phyloP scores from a whole-genome alignment of 1,140 invertebrate genomes.

The Hirudo medicinalis region DNA sequence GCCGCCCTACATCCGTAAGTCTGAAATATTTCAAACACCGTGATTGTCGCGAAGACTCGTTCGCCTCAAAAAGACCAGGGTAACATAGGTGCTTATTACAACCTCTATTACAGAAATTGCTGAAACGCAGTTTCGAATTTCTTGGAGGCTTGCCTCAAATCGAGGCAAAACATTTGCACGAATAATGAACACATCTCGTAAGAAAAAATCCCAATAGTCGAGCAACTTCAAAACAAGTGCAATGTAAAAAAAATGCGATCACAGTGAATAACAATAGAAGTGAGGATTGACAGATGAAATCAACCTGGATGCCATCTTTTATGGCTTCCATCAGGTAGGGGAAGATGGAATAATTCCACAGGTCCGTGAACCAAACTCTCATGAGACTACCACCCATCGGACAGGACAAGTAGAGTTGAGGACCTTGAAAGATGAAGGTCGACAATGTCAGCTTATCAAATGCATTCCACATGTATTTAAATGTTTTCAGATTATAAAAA shows the following conservation, averaged over 20 bases:
- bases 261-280: no score
- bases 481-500: no score
- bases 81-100: no score
- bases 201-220: no score
- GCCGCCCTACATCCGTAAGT: slow-evolving; percentile 46
- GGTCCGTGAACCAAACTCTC: slow-evolving; percentile 90
- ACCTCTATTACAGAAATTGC: no score
- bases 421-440: slow-evolving; percentile 45
- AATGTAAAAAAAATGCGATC: no score
- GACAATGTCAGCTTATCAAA: no score
- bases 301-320: slow-evolving; percentile 58
- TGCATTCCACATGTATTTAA: no score
- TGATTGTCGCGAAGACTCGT: no score
- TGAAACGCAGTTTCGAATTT: not conserved
- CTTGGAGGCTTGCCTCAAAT: not conserved
- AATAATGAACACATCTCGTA: no score
- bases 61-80: no score
- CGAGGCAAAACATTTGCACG: not conserved
- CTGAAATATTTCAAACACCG: slow-evolving; percentile 25
- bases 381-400: slow-evolving; percentile 55
- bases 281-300: not conserved
- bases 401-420: slow-evolving; percentile 58
- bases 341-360: slow-evolving; percentile 93
- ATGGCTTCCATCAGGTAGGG: slow-evolving; percentile 89
- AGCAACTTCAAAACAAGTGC: no score